Percentiles rank a stretch among this genome's conserved stretches.
phyloP scores from a whole-genome alignment of 35 echinoderm and acorn worm genomes.

The Heliocidaris tuberculata region DNA sequence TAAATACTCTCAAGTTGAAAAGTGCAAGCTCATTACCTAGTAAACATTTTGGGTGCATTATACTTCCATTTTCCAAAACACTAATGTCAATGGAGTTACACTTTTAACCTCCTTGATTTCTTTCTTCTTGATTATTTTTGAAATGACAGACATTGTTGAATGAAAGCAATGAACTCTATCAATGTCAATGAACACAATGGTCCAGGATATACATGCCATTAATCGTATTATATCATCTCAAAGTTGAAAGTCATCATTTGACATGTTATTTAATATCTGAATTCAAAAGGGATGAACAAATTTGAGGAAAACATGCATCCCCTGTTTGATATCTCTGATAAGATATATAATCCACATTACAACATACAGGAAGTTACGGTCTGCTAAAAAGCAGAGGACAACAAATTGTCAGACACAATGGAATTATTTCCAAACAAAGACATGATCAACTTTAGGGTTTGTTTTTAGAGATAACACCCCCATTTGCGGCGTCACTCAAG shows the following conservation, averaged over 20 bases:
- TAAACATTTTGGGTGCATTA: neutral
- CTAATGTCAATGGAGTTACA: neutral
- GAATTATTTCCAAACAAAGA: neutral
- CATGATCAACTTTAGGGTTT: neutral
- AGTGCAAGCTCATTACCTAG: neutral
- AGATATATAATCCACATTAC: neutral
- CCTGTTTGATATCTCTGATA: neutral
- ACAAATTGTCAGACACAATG: neutral
- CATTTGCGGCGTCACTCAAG: neutral
- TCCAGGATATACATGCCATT: neutral
- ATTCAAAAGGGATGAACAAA: neutral
- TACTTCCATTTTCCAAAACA: conserved; percentile 12
- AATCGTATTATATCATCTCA: neutral
- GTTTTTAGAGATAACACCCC: neutral
- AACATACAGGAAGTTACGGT: neutral
- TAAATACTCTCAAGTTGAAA: neutral
- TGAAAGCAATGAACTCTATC: neutral
- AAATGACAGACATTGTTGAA: conserved; percentile 18
- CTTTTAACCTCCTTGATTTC: neutral
- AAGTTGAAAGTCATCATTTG: neutral
- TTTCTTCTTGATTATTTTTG: neutral
- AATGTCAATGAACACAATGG: neutral
- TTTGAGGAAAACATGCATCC: neutral
- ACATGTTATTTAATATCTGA: neutral
- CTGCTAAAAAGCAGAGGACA: neutral